These are phyloP conservation scores for Entelurus aequoreus DNA, from an alignment of 2,113 vertebrate genomes.

Conservation along the genomic window DNA sequence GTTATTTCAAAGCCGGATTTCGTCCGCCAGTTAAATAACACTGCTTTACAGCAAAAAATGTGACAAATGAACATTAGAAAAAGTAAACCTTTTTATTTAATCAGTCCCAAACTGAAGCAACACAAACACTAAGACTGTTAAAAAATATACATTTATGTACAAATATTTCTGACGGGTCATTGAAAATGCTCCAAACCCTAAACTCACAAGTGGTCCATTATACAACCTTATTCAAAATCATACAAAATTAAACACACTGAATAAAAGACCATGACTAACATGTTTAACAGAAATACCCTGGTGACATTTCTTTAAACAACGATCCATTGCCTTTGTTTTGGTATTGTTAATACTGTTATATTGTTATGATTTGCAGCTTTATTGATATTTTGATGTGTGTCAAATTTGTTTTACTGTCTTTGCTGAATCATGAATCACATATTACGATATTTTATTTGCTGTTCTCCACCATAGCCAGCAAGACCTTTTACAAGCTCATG, in stretches of 20 bases:
- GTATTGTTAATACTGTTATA: neutral
- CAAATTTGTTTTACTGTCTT: constrained; percentile 21
- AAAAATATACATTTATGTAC: constrained; percentile 28
- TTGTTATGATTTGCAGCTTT: neutral
- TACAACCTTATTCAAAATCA: constrained; percentile 14
- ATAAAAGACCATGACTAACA: constrained; percentile 5
- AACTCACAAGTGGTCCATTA: constrained; percentile 26
- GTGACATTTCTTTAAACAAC: constrained; percentile 8
- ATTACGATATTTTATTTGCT: constrained; percentile 17
- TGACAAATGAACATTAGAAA: too few species aligned
- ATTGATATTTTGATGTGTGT: constrained; percentile 48
- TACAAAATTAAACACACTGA: constrained; percentile 18
- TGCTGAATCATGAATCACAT: constrained; percentile 21
- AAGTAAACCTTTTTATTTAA: too few species aligned
- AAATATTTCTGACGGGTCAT: constrained; percentile 20
- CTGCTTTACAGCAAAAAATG: too few species aligned
- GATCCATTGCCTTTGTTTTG: constrained; percentile 18
- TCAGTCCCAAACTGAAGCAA: neutral
- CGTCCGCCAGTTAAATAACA: too few species aligned
- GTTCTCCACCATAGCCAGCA: constrained; percentile 39
- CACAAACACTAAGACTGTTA: constrained; percentile 18
- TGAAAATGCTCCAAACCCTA: constrained; percentile 12
- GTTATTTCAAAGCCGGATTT: too few species aligned
- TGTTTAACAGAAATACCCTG: constrained; percentile 18
- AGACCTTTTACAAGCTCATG: constrained; percentile 33